Evolutionary conservation across 64 coral and sea anemone species (phyloP), one percentile per base, ranked within the genome.

Genomic region (Montipora efflorescens): DNA sequence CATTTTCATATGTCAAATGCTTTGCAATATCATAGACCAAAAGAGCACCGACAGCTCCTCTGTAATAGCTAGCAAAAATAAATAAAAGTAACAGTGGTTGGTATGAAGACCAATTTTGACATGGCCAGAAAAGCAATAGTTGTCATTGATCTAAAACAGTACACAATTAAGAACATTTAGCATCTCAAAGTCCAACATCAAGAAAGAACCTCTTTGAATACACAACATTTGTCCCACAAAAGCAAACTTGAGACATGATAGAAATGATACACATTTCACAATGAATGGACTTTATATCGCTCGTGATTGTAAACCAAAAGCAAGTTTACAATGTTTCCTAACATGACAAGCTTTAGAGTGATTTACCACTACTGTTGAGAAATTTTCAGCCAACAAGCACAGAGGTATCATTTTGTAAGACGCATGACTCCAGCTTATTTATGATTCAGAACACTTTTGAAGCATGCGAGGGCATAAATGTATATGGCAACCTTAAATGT

Each of bases 1-100:
- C 97, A 93, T 98, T 98, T 89, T 98, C 97, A 89, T 98, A 98
- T 1, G 97, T 98, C 91, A 98, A 91, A 79, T 98, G 94, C 75
- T 98, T 98, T 43, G 97, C 97, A 94, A 98, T 98, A 92, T 98
- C 94, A 87, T 98, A 98, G 14, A 98, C 97, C 87, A 98, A 59
- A 48, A 98, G 87, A 66, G 97, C 97, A 52, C 97, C 97, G 7
- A 98, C 97, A 45, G 97, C 97, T 36, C 97, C 97, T 74, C 97
- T 89, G 58, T 98, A 98, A 83, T 96, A 98, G 64, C 97, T 98
- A 23, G 5, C 0, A 64, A 64, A 14, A 15, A 64, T 14, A 7
- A 64, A 19, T 16, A 18, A 64, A 4, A 64, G 3, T 4, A 16
- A 64, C 1, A 19, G 4, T 16, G 13, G 59, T 64, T 64, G 52